phyloP scores from a whole-genome alignment of 2,797 vertebrate species.

The Yasuhikotakia modesta region DNA sequence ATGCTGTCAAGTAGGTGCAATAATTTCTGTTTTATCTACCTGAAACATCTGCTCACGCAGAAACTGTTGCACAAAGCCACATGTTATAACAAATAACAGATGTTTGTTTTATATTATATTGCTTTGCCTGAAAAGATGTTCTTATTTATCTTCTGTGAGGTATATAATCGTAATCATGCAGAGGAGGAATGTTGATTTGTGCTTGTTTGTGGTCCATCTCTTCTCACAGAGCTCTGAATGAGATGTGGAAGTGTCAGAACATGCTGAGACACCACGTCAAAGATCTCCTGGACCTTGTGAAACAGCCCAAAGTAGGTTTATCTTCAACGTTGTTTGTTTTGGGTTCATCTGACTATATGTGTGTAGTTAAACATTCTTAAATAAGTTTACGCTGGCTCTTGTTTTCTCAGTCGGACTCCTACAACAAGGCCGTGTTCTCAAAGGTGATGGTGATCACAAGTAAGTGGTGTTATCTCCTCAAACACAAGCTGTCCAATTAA shows the following conservation, averaged over 20 bases:
- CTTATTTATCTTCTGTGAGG: too few relatives aligned
- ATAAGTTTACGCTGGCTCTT: background rate
- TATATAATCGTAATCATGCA: too few relatives aligned
- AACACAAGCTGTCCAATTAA: background rate
- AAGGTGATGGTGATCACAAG: slow-evolving; percentile 99
- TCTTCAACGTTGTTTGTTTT: slow-evolving; percentile 10
- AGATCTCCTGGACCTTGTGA: slow-evolving; percentile 93
- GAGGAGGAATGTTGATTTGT: background rate
- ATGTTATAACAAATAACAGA: background rate
- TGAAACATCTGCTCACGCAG: background rate
- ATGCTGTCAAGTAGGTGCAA: slow-evolving; percentile 91
- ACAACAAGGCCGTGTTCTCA: slow-evolving; percentile 94
- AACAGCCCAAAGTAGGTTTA: slow-evolving; percentile 90
- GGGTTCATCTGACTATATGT: background rate
- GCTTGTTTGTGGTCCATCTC: background rate
- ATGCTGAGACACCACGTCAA: slow-evolving; percentile 91
- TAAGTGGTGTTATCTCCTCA: slow-evolving; percentile 72
- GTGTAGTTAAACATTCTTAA: slow-evolving; percentile 9
- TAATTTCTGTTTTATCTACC: background rate
- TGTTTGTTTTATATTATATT: background rate
- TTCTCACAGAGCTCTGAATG: slow-evolving; percentile 87
- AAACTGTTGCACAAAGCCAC: background rate
- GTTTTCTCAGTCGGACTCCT: slow-evolving; percentile 86
- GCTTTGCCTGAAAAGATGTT: background rate
- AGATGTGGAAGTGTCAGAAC: slow-evolving; percentile 99